These are phyloP conservation scores for Piscicola geometra DNA, from an alignment of 2,888 invertebrate species.

Conservation along the genomic window DNA sequence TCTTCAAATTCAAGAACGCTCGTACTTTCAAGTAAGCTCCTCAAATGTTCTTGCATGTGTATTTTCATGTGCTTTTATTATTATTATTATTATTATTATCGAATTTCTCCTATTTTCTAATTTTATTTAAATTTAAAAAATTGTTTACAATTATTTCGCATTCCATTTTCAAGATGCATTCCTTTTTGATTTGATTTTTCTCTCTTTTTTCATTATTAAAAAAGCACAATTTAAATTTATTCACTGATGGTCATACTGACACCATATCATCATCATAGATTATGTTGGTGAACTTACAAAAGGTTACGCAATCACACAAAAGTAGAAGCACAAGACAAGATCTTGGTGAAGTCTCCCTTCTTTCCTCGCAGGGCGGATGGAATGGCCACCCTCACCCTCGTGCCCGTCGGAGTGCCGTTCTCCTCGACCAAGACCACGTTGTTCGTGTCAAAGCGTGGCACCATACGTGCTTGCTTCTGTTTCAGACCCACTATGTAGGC, in stretches of 20 bases:
- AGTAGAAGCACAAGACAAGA: conserved; percentile 80
- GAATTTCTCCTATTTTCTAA: no score
- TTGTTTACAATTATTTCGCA: no score
- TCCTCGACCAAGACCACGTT: conserved; percentile 93
- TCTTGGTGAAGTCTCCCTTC: conserved; percentile 75
- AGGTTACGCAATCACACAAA: conserved; percentile 64
- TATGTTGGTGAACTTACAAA: not conserved
- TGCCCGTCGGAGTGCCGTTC: conserved; percentile 87
- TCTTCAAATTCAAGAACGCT: no score
- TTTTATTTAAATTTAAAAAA: no score
- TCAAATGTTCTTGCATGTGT: no score
- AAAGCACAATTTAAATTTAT: no score
- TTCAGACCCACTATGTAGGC: conserved; percentile 77
- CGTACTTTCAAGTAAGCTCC: no score
- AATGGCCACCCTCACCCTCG: conserved; percentile 87
- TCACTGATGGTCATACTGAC: no score
- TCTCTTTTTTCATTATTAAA: not conserved
- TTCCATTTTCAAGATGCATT: not conserved
- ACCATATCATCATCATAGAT: not conserved
- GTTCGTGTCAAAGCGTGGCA: conserved; percentile 88
- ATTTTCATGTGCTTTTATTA: no score
- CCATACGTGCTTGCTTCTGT: conserved; percentile 71
- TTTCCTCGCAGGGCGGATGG: conserved; percentile 80
- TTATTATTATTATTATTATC: no score
- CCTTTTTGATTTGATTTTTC: not conserved